Evolutionary conservation across 2,113 vertebrate genomes (phyloP).

Genomic region (Elephantulus edwardii): DNA sequence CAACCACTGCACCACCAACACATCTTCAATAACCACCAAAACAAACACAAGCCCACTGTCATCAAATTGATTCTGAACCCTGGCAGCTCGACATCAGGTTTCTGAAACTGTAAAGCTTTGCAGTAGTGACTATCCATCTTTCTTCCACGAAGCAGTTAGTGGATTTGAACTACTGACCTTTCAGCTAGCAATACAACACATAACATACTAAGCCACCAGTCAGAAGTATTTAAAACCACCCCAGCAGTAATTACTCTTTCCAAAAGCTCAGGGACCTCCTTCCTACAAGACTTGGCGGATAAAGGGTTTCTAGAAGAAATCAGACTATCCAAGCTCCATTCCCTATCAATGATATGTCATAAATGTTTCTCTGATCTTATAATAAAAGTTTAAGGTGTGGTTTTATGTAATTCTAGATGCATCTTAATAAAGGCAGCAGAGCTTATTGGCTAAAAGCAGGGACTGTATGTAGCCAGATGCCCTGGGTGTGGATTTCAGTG

Average conservation of each 20-base stretch:
- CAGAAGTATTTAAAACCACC: neutral
- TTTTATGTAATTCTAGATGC: neutral
- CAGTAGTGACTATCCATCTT: too few species aligned
- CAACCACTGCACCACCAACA: neutral
- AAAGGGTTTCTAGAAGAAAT: neutral
- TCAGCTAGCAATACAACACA: neutral
- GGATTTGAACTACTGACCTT: neutral
- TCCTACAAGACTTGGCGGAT: neutral
- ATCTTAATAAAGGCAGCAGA: neutral
- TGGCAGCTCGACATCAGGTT: neutral
- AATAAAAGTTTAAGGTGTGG: neutral
- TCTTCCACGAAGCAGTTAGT: neutral
- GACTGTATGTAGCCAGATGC: neutral
- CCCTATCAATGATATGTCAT: neutral
- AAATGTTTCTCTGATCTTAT: neutral
- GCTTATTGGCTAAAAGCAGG: neutral
- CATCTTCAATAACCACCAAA: neutral
- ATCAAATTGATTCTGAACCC: too few species aligned
- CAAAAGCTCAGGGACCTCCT: neutral
- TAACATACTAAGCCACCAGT: neutral
- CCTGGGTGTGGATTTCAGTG: neutral
- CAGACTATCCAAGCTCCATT: neutral
- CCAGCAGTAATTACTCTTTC: neutral
- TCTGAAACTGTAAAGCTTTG: neutral
- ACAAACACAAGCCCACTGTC: too few species aligned